Conservation (phyloP, 1,140 invertebrate species). For the Probaryconus sp. region DNA sequence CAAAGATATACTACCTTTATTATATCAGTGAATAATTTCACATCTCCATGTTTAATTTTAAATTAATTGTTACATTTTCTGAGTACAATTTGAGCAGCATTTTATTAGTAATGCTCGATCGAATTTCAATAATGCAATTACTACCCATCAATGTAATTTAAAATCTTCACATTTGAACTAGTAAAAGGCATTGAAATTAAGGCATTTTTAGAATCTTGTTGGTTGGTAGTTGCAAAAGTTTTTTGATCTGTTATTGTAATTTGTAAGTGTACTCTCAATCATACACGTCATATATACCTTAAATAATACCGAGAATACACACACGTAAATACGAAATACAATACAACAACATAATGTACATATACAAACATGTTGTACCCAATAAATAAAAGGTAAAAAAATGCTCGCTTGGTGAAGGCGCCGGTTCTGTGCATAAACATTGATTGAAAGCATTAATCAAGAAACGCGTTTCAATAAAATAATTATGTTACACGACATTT, state of each 20-base stretch:
- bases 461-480: not conserved
- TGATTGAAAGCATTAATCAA: constrained; percentile 19
- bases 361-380: constrained; percentile 74
- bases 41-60: constrained; percentile 55
- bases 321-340: constrained; percentile 76
- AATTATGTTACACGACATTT: too few species aligned
- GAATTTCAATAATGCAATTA: constrained; percentile 28
- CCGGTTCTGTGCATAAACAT: constrained; percentile 14
- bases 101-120: constrained; percentile 5
- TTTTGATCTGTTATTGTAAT: constrained; percentile 25
- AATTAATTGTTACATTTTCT: constrained; percentile 32
- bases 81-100: constrained; percentile 14
- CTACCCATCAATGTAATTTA: not conserved
- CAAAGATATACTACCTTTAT: too few species aligned
- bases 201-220: not conserved
- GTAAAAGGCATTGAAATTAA: constrained; percentile 1
- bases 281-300: constrained; percentile 75
- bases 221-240: not conserved
- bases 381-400: constrained; percentile 55
- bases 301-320: constrained; percentile 75
- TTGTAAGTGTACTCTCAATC: constrained; percentile 52
- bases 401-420: constrained; percentile 15
- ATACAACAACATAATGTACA: constrained; percentile 75
- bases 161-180: constrained; percentile 2
- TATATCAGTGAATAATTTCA: constrained; percentile 19